phyloP scores from a whole-genome alignment of 2,888 invertebrate genomes.

The Eurytoma adleriae region DNA sequence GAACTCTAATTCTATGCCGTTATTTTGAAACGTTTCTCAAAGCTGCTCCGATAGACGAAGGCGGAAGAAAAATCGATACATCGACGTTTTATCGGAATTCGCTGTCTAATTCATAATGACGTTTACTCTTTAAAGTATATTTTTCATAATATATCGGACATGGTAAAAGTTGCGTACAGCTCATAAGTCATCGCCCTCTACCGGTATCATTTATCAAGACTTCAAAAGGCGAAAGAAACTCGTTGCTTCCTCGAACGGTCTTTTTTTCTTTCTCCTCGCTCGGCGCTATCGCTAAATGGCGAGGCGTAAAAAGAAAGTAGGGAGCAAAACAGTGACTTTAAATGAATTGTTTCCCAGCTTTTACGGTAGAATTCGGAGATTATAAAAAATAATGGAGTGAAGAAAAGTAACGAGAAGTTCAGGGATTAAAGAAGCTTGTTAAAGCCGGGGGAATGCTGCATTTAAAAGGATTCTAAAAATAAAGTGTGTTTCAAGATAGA shows the following conservation, averaged over 20 bases:
- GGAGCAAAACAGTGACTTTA: background rate
- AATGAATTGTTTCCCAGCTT: conserved; percentile 4
- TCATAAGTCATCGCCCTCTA: conserved; percentile 38
- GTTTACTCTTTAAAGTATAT: background rate
- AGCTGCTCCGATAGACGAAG: too few species aligned
- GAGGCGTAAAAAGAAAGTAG: background rate
- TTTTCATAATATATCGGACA: conserved; percentile 11
- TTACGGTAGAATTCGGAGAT: background rate
- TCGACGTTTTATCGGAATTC: background rate
- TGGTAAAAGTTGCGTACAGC: background rate
- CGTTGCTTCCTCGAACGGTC: conserved; percentile 14
- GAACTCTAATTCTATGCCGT: too few species aligned
- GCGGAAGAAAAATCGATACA: background rate
- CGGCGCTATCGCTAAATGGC: background rate
- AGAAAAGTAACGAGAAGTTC: conserved; percentile 10
- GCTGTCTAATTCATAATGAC: background rate
- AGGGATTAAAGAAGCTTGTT: conserved; percentile 2
- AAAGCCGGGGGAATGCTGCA: background rate
- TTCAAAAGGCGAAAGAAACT: conserved; percentile 29
- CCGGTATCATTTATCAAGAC: conserved; percentile 40
- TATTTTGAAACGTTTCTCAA: too few species aligned
- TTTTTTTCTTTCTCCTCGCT: background rate
- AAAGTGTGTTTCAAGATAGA: background rate
- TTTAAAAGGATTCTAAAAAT: conserved; percentile 3
- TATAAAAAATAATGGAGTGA: background rate